Evolutionary conservation across 2,797 vertebrate species (phyloP), one percentile per base, ranked within the genome.

Genomic region (Ataeniobius toweri): DNA sequence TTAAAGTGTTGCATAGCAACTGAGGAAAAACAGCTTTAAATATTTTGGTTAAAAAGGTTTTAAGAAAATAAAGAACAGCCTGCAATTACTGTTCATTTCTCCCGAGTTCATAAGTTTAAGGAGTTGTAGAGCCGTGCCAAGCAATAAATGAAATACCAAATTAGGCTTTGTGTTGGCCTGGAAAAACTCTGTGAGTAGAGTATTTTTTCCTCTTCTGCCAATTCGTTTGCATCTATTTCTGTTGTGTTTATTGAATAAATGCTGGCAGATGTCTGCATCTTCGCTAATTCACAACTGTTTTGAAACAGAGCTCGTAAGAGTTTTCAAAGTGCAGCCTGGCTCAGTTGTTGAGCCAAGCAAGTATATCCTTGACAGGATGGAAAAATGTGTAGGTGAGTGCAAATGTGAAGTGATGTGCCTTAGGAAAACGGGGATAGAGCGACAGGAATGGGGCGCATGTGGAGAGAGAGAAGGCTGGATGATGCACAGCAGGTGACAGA

Each of bases 1-100:
- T 92, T 93, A 90, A 95, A 93, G 91, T 94, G 95, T 95, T 93
- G 94, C 95, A 89, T 94, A 95, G 95, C 94, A 95, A 95, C 94
- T 92, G 93, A 92, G 91, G 91, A 93, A 93, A 94, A 95, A 95
- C 92, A 93, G 91, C 92, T 92, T 95, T 94, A 94, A 95, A 95
- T 95, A 95, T 95, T 95, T 95, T 89, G 93, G 92, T 93, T 92
- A 85, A 92, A 95, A 95, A 89, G 91, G 85, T 94, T 94, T 91
- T 89, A 93, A 92, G 93, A 93, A 94, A 94, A 93, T 91, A 93
- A 92, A 93, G 91, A 93, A 92, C 88, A 94, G 92, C 89, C 93
- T 93, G 91, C 92, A 95, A 95, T 95, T 95, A 95, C 92, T 91
- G 93, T 93, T 95, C 92, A 92, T 93, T 94, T 93, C 88, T 93